Evolutionary conservation across 2,113 vertebrate species (phyloP).

Genomic region (Nycticorax nycticorax): DNA sequence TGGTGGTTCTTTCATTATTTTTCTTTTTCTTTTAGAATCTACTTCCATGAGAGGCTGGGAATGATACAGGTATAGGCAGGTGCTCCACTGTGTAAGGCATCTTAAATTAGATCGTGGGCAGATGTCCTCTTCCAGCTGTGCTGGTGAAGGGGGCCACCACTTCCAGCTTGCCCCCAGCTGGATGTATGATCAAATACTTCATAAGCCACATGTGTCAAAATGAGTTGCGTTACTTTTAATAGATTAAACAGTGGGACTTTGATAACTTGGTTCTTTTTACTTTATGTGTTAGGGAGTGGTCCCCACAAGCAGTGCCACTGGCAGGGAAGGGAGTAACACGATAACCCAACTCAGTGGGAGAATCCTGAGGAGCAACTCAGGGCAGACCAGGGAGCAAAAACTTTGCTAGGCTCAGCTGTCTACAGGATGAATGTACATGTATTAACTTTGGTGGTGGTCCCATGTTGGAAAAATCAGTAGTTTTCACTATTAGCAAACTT

Average conservation of each 20-base stretch:
- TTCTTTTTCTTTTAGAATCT: background rate
- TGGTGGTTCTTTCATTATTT: background rate
- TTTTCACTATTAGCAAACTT: background rate
- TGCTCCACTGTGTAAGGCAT: background rate
- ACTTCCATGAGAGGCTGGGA: background rate
- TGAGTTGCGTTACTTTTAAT: background rate
- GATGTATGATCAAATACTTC: background rate
- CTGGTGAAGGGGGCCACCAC: background rate
- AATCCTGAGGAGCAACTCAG: background rate
- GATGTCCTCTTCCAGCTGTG: background rate
- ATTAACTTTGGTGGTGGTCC: background rate
- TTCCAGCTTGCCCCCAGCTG: background rate
- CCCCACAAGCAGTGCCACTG: background rate
- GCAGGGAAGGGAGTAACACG: background rate
- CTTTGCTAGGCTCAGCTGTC: background rate
- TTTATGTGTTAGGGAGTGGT: background rate
- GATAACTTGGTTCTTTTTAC: background rate
- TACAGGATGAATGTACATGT: background rate
- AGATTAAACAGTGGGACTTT: background rate
- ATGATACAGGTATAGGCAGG: background rate
- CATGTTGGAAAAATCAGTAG: background rate
- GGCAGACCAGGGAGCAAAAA: background rate
- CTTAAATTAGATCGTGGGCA: background rate
- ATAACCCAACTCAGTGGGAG: background rate
- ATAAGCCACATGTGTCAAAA: background rate